phyloP scores from a whole-genome alignment of 1,140 invertebrate genomes.

The Sinella curviseta region DNA sequence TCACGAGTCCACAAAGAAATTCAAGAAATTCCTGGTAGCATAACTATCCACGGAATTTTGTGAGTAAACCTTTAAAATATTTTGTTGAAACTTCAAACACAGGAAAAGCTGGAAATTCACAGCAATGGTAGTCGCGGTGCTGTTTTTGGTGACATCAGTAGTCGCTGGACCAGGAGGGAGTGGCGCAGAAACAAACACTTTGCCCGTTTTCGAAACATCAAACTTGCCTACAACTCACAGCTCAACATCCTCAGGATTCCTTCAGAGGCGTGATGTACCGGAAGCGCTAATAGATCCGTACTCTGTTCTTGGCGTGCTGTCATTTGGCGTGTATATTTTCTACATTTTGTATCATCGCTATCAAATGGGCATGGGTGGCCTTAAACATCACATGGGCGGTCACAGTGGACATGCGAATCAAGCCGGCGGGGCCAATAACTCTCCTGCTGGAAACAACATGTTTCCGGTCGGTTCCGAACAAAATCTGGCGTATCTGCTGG shows the following conservation, averaged over 20 bases:
- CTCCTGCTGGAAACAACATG: neutral
- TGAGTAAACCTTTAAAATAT: too few relatives aligned
- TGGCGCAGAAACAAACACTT: too few relatives aligned
- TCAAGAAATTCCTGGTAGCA: too few relatives aligned
- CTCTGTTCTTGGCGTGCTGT: constrained; percentile 42
- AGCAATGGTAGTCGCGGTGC: too few relatives aligned
- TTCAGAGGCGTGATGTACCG: constrained; percentile 6
- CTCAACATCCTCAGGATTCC: neutral
- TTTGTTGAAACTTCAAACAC: too few relatives aligned
- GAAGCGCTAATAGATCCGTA: constrained; percentile 42
- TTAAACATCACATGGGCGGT: neutral
- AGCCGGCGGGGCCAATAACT: neutral
- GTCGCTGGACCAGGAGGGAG: too few relatives aligned
- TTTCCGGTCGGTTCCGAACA: constrained; percentile 13
- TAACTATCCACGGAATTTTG: too few relatives aligned
- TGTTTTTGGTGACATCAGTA: too few relatives aligned
- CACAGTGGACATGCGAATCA: neutral
- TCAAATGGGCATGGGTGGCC: constrained; percentile 6
- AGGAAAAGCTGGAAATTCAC: too few relatives aligned
- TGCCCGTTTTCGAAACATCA: neutral
- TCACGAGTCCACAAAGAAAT: too few relatives aligned
- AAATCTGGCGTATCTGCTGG: constrained; percentile 36
- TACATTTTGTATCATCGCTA: constrained; percentile 41
- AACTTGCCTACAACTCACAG: neutral
- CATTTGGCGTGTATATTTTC: constrained; percentile 42